These are phyloP conservation scores for Urocitellus parryii DNA, from an alignment of 2,113 vertebrate genomes.

Conservation along the genomic window DNA sequence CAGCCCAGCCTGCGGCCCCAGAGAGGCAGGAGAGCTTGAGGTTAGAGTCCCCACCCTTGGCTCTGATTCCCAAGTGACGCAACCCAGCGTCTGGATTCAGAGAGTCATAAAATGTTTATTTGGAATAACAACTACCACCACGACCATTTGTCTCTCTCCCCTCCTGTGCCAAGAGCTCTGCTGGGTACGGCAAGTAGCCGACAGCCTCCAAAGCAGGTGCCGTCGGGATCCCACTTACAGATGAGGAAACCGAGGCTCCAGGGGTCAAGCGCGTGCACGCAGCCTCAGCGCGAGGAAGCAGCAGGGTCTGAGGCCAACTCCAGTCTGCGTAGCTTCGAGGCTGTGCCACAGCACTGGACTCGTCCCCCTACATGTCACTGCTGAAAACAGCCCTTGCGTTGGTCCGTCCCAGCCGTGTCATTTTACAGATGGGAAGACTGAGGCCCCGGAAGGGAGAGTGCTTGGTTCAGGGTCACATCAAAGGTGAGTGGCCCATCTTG, in stretches of 20 bases:
- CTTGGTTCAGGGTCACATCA: background rate
- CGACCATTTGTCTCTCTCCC: background rate
- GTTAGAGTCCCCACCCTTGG: constrained; percentile 69
- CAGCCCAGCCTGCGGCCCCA: background rate
- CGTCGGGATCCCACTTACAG: background rate
- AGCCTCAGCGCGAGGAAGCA: too few species aligned
- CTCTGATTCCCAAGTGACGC: constrained; percentile 35
- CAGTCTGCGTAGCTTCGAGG: background rate
- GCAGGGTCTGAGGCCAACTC: background rate
- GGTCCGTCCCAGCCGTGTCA: background rate
- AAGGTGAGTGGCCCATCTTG: background rate
- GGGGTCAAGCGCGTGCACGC: too few species aligned
- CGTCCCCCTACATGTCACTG: fast-evolving
- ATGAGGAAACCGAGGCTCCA: background rate
- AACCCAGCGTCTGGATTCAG: constrained; percentile 53
- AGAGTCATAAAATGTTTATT: constrained; percentile 63
- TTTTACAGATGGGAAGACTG: background rate
- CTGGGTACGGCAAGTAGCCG: fast-evolving
- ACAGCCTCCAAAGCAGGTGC: background rate
- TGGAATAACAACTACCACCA: background rate
- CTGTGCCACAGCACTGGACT: fast-evolving
- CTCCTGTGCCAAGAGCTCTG: background rate
- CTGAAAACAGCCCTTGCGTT: background rate
- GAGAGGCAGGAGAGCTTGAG: background rate
- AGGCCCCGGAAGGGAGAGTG: background rate